Evolutionary conservation across 2,888 invertebrate species (phyloP).

Genomic region (Drosophila affinis): DNA sequence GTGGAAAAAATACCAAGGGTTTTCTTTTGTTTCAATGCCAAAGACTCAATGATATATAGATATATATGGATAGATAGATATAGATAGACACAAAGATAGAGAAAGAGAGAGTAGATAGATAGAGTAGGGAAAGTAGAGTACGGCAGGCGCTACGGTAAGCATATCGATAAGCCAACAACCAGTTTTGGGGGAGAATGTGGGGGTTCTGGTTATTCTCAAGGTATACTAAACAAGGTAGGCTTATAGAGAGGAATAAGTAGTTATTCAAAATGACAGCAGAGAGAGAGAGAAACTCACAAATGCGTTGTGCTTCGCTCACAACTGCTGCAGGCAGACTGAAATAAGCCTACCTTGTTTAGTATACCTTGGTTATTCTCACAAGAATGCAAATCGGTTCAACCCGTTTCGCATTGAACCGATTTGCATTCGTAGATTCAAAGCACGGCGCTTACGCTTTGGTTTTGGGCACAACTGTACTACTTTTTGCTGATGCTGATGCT

Average conservation of each 20-base stretch:
- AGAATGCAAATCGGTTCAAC: conserved; percentile 24
- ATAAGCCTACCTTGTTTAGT: too few species aligned
- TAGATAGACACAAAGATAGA: conserved; percentile 9
- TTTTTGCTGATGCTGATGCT: conserved; percentile 63
- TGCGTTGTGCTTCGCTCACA: too few species aligned
- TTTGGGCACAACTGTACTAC: conserved; percentile 46
- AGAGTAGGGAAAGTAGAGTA: conserved; percentile 1
- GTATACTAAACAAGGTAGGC: too few species aligned
- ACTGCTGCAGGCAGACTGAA: too few species aligned
- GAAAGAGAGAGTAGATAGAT: conserved; percentile 1
- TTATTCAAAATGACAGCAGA: too few species aligned
- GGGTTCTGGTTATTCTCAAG: conserved; percentile 34
- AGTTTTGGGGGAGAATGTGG: conserved; percentile 17
- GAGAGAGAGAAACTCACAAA: too few species aligned
- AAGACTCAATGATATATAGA: conserved; percentile 8
- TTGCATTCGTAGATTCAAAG: conserved; percentile 41
- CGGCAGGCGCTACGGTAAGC: conserved; percentile 62
- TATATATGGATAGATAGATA: conserved; percentile 2
- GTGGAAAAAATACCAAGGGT: conserved; percentile 73
- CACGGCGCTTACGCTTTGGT: conserved; percentile 68
- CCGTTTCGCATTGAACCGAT: conserved; percentile 16
- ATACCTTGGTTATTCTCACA: too few species aligned
- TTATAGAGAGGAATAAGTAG: too few species aligned
- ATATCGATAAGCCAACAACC: conserved; percentile 50
- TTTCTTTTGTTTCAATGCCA: conserved; percentile 14